These are phyloP conservation scores for Cephonodes hylas DNA, from an alignment of 2,888 invertebrate species.

Conservation along the genomic window DNA sequence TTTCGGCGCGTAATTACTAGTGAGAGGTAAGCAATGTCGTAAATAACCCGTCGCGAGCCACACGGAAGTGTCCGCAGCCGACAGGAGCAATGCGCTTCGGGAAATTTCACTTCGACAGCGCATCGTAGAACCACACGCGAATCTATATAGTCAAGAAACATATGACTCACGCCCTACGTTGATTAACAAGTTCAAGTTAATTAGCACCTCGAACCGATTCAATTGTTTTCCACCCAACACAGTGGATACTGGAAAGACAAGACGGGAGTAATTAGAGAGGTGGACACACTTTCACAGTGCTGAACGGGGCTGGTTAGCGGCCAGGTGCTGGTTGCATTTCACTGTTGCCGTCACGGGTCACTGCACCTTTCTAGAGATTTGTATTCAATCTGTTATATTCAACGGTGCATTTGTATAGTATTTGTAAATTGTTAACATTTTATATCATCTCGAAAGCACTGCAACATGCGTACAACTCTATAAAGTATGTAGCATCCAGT, in stretches of 20 bases:
- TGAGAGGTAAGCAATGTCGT: constrained; percentile 35
- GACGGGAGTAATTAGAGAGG: constrained; percentile 64
- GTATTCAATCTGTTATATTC: not conserved
- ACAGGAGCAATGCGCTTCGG: constrained; percentile 40
- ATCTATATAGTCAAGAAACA: constrained; percentile 17
- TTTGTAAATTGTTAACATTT: not conserved
- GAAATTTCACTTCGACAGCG: constrained; percentile 47
- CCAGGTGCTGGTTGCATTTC: constrained; percentile 62
- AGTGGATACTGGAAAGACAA: constrained; percentile 38
- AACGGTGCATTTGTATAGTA: too few relatives aligned
- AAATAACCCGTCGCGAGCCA: constrained; percentile 36
- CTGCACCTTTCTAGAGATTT: constrained; percentile 42
- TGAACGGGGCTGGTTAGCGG: constrained; percentile 33
- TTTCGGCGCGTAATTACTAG: constrained; percentile 29
- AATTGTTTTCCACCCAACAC: not conserved
- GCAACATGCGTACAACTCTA: not conserved
- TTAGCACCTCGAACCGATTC: not conserved
- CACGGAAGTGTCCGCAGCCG: constrained; percentile 41
- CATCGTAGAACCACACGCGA: constrained; percentile 45
- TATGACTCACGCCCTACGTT: not conserved
- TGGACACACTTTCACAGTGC: constrained; percentile 61
- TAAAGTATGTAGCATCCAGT: constrained; percentile 9
- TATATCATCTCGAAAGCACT: not conserved
- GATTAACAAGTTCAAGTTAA: not conserved
- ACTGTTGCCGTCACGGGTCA: constrained; percentile 56